phyloP scores from a whole-genome alignment of 1,140 invertebrate species.

The Apis mellifera region DNA sequence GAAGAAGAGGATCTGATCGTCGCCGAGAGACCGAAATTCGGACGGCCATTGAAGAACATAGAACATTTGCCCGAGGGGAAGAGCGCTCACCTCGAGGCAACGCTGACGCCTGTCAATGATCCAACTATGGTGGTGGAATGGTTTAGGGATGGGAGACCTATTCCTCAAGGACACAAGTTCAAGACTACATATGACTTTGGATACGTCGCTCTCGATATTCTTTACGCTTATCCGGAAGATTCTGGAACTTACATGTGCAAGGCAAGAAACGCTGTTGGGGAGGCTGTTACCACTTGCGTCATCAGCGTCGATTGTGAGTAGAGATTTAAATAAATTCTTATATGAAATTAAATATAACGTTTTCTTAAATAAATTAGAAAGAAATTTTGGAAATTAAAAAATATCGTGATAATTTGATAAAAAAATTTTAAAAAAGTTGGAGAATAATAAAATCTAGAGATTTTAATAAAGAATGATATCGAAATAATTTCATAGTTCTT shows the following conservation, averaged over 20 bases:
- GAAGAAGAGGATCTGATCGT: slow-evolving; percentile 87
- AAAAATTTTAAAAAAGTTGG: background rate
- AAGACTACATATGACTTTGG: slow-evolving; percentile 98
- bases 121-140: slow-evolving; percentile 97
- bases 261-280: slow-evolving; percentile 94
- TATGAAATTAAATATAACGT: background rate
- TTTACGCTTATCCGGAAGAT: slow-evolving; percentile 98
- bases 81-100: slow-evolving; percentile 96
- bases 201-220: slow-evolving; percentile 96
- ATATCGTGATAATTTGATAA: background rate
- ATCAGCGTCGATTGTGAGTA: slow-evolving; percentile 91
- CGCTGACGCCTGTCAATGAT: slow-evolving; percentile 96
- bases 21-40: slow-evolving; percentile 93
- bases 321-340: background rate
- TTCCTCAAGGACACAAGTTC: slow-evolving; percentile 94
- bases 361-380: background rate
- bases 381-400: background rate
- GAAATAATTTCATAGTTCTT: no score
- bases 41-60: slow-evolving; percentile 91
- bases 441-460: background rate
- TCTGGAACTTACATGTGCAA: slow-evolving; percentile 97
- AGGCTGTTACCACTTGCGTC: slow-evolving; percentile 94
- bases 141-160: slow-evolving; percentile 95
- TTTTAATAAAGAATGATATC: no score
- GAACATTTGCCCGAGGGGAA: slow-evolving; percentile 93